These are phyloP conservation scores for Sepioteuthis lessoniana DNA, from an alignment of 2,888 invertebrate species.

Conservation along the genomic window DNA sequence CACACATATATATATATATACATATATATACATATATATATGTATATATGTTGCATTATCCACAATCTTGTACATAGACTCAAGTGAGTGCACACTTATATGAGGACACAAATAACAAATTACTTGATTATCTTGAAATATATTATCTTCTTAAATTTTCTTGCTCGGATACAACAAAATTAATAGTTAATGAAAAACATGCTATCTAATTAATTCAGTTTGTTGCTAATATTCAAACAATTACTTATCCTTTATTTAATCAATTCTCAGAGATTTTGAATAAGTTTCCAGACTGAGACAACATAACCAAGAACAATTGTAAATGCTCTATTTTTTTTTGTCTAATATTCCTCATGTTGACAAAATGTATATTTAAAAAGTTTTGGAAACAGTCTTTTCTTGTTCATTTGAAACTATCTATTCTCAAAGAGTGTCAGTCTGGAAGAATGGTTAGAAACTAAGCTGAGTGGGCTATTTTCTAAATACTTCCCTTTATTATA, in stretches of 20 bases:
- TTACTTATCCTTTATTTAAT: not conserved
- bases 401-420: too few species aligned
- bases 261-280: constrained; percentile 4
- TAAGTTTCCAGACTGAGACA: not conserved
- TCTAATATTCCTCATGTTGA: not conserved
- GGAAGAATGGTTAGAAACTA: too few species aligned
- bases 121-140: constrained; percentile 21
- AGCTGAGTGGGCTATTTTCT: too few species aligned
- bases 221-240: constrained; percentile 23
- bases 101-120: not conserved
- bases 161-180: not conserved
- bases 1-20: too few species aligned
- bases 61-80: not conserved
- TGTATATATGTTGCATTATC: not conserved
- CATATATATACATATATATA: too few species aligned
- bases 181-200: constrained; percentile 33
- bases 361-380: not conserved
- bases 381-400: not conserved
- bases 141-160: not conserved
- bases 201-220: not conserved
- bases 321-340: not conserved
- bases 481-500: too few species aligned
- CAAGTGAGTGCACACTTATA: not conserved
- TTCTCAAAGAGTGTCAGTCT: too few species aligned
- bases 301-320: not conserved